Evolutionary conservation across 2,888 invertebrate species (phyloP), one percentile per base, ranked within the genome.

Genomic region (Eristalis intricaria): DNA sequence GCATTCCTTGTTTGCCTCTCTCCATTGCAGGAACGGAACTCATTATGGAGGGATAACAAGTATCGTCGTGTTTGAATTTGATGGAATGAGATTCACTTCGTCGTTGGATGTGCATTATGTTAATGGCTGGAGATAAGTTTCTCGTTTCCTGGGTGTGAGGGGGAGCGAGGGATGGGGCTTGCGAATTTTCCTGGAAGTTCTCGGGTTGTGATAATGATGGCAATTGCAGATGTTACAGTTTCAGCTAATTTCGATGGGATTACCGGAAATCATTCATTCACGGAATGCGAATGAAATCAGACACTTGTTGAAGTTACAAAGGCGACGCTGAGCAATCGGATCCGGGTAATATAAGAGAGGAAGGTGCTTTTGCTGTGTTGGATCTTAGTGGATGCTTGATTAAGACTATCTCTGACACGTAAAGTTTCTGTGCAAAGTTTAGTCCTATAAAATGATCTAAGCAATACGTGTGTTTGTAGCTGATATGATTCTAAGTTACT

Each of bases 91-190:
- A 61, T n/a, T 23, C 11, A 61, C 8, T 70, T n/a, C 23, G 23
- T 8, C n/a, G 13, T 60, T 70, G 26, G 23, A 22, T n/a, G 71
- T n/a, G 40, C 40, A 29, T 60, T 38, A 50, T 38, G 68, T 4
- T 61, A 69, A 77, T 77, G 68, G 61, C 3, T 65, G 65, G n/a
- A 35, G 15, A 56, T 64, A 58, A 26, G 29, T 76, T 43, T 43
- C 40, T 7, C 1, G n/a, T 8, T 50, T 1, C 50, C 1, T 7
- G 2, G 19, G 5, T 0, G n/a, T 3, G 2, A n/a, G 2, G 3
- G 15, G 43, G 1, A n/a, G 5, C 8, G 7, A 8, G n/a, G 8
- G 19, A 8, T 4, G 4, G 7, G 43, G n/a, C 19, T 50, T n/a
- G n/a, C 1, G 7, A n/a, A n/a, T 19, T 7, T n/a, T 50, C 7